Percentiles rank a stretch among this genome's conserved stretches.
Conservation (phyloP, 2,888 invertebrate species). For the Yponomeuta sedellus region DNA sequence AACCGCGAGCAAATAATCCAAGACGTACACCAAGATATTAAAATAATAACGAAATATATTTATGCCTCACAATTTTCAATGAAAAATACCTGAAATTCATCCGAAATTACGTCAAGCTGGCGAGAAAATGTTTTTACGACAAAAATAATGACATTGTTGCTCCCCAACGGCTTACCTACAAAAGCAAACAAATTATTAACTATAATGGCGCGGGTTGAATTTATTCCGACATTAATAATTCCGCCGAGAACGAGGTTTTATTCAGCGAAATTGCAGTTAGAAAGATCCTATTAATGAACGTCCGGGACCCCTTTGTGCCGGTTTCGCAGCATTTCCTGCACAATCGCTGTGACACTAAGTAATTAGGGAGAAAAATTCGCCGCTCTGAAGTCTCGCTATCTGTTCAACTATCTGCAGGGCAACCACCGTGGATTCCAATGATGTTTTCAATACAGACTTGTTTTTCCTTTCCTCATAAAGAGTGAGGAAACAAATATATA, state of each 20-base stretch:
- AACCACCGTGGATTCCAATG: background rate
- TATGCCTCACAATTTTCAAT: background rate
- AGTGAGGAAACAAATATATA: too few relatives aligned
- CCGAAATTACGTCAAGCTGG: slow-evolving; percentile 7
- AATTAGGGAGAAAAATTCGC: slow-evolving; percentile 75
- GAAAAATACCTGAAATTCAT: slow-evolving; percentile 9
- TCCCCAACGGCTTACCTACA: slow-evolving; percentile 16
- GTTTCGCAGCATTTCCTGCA: slow-evolving; percentile 64
- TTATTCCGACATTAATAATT: slow-evolving; percentile 70
- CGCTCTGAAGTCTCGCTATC: slow-evolving; percentile 50
- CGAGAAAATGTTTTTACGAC: slow-evolving; percentile 11
- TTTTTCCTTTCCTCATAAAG: too few relatives aligned
- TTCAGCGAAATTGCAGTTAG: slow-evolving; percentile 73
- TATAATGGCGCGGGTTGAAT: slow-evolving; percentile 57
- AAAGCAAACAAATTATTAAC: slow-evolving; percentile 56
- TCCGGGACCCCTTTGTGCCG: slow-evolving; percentile 63
- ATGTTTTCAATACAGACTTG: background rate
- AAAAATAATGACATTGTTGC: slow-evolving; percentile 13
- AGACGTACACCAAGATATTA: background rate
- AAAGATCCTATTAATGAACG: slow-evolving; percentile 76
- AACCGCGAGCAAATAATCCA: background rate
- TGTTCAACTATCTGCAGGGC: slow-evolving; percentile 41
- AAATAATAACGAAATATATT: background rate
- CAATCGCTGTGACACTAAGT: slow-evolving; percentile 73
- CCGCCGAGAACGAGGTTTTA: slow-evolving; percentile 57